A percentile compares a stretch with the other conserved stretches of the same genome.
Conservation (phyloP, 2,888 invertebrate species). For the Crepidodera aurea region DNA sequence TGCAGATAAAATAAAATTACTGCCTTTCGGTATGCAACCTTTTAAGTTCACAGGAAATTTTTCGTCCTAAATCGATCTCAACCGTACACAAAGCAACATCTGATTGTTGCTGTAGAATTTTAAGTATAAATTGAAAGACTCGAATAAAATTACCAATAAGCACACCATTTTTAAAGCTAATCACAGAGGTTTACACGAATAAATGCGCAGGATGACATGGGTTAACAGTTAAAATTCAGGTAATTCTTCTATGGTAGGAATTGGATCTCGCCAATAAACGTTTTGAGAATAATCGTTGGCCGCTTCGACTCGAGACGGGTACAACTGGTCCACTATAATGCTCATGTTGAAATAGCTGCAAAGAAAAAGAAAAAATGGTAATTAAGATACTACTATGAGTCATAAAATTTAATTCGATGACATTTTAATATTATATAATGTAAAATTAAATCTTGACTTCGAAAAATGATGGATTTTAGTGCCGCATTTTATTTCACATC, state of each 20-base stretch:
- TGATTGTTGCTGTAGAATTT: not conserved
- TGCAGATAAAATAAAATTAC: no score
- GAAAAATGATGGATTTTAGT: not conserved
- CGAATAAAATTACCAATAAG: slow-evolving; percentile 7
- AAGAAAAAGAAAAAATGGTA: slow-evolving; percentile 49
- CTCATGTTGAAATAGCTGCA: slow-evolving; percentile 94
- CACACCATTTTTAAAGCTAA: slow-evolving; percentile 19
- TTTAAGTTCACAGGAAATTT: no score
- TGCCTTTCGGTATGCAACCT: no score
- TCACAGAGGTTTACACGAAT: slow-evolving; percentile 30
- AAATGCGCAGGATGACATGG: slow-evolving; percentile 24
- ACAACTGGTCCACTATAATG: slow-evolving; percentile 94
- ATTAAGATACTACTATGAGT: not conserved
- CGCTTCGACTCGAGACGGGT: slow-evolving; percentile 80
- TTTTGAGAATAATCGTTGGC: slow-evolving; percentile 83
- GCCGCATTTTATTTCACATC: no score
- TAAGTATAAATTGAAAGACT: not conserved
- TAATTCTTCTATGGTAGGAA: slow-evolving; percentile 64
- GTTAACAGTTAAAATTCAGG: slow-evolving; percentile 41
- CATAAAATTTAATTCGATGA: not conserved
- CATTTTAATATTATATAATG: not conserved
- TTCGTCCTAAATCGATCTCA: no score
- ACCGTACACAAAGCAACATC: not conserved
- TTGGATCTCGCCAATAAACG: slow-evolving; percentile 92
- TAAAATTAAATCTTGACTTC: not conserved